Percentiles rank a stretch among this genome's conserved stretches.
Evolutionary conservation across 2,888 invertebrate genomes (phyloP).

Genomic region (Harpalus rufipes): DNA sequence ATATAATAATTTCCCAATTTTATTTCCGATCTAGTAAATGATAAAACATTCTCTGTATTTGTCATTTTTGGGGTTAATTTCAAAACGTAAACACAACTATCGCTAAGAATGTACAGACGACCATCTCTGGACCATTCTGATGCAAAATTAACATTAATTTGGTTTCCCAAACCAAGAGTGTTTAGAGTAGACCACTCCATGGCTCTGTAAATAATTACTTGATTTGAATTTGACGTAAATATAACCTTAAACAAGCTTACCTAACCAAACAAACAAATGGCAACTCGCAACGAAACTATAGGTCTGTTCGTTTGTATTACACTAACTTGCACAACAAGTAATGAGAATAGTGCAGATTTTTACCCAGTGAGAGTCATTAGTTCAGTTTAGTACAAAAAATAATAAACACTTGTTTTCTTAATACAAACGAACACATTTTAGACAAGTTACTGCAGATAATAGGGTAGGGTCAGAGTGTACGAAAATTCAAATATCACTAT

Average conservation of each 20-base stretch:
- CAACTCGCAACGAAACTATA: background rate
- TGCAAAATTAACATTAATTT: constrained; percentile 71
- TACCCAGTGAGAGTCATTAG: too few relatives aligned
- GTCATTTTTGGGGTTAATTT: constrained; percentile 71
- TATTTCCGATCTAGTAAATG: constrained; percentile 53
- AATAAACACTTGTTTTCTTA: too few relatives aligned
- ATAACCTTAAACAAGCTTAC: constrained; percentile 55
- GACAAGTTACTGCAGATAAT: too few relatives aligned
- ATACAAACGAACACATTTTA: too few relatives aligned
- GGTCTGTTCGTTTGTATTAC: too few relatives aligned
- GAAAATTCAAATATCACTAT: too few relatives aligned
- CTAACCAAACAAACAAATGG: background rate
- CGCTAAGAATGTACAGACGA: constrained; percentile 72
- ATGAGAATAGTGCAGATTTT: too few relatives aligned
- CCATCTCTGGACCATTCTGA: constrained; percentile 73
- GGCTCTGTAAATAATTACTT: background rate
- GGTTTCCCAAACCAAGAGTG: constrained; percentile 68
- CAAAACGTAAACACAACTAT: constrained; percentile 72
- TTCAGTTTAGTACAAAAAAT: too few relatives aligned
- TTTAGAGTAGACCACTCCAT: constrained; percentile 55
- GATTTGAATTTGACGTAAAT: constrained; percentile 5
- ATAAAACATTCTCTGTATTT: constrained; percentile 67
- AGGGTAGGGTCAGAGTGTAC: too few relatives aligned
- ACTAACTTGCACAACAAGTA: too few relatives aligned
- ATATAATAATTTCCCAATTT: constrained; percentile 43